phyloP scores from a whole-genome alignment of 2,888 invertebrate genomes.

The Ctenicera cuprea region DNA sequence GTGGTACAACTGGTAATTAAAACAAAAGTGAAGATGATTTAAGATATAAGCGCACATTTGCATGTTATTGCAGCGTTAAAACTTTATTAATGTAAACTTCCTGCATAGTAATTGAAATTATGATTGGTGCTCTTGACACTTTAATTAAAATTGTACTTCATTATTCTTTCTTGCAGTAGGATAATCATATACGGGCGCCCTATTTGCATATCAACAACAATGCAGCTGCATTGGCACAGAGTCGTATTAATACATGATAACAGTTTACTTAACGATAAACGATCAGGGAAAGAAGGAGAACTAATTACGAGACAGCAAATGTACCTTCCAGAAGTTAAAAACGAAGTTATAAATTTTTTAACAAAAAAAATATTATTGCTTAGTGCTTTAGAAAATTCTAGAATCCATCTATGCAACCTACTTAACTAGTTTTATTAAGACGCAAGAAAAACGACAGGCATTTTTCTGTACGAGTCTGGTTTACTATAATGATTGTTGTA shows the following conservation, averaged over 20 bases:
- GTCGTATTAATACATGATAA: neutral
- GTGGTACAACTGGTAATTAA: too few relatives aligned
- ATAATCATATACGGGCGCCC: conserved; percentile 4
- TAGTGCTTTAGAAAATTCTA: too few relatives aligned
- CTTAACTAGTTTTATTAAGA: too few relatives aligned
- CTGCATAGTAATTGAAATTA: conserved; percentile 19
- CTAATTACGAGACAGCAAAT: too few relatives aligned
- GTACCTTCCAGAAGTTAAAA: too few relatives aligned
- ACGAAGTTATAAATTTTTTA: too few relatives aligned
- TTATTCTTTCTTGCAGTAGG: conserved; percentile 4
- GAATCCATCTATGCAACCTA: too few relatives aligned
- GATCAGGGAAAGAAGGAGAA: too few relatives aligned
- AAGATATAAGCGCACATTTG: neutral
- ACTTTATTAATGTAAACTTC: neutral
- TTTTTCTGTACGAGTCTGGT: neutral
- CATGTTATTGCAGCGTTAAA: conserved; percentile 1
- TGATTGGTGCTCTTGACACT: conserved; percentile 1
- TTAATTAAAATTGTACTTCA: conserved; percentile 19
- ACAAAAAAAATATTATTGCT: too few relatives aligned
- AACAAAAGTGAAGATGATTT: too few relatives aligned
- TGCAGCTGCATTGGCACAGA: neutral
- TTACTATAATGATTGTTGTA: neutral
- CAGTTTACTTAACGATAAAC: neutral
- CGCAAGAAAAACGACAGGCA: too few relatives aligned
- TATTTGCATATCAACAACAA: conserved; percentile 12